A percentile compares a stretch with the other conserved stretches of the same genome.
These are phyloP conservation scores for Enteromius paludinosus DNA, from an alignment of 2,797 vertebrate genomes.

Conservation along the genomic window DNA sequence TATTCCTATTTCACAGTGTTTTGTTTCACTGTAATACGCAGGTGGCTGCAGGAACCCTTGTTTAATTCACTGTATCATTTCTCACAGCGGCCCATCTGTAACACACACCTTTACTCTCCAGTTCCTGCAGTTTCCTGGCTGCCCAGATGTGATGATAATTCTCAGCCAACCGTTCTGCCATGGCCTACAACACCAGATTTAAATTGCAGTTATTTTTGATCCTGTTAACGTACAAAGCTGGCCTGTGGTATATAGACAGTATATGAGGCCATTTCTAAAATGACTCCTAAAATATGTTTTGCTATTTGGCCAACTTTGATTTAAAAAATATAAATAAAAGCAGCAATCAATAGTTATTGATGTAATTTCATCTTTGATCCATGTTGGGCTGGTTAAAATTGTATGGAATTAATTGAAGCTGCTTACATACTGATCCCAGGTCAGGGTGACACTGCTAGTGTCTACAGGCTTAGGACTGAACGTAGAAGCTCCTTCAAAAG, in stretches of 20 bases:
- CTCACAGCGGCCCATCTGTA: background rate
- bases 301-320: background rate
- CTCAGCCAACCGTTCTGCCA: conserved; percentile 95
- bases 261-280: conserved; percentile 20
- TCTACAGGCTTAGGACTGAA: conserved; percentile 93
- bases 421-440: conserved; percentile 93
- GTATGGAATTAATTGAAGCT: background rate
- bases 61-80: conserved; percentile 20
- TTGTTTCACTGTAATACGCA: conserved; percentile 24
- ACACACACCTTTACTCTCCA: conserved; percentile 88
- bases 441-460: conserved; percentile 91
- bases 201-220: conserved; percentile 34
- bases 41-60: conserved; percentile 24
- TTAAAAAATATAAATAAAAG: background rate
- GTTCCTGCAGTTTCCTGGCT: conserved; percentile 89
- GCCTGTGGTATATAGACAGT: background rate
- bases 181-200: conserved; percentile 76
- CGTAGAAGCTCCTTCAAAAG: conserved; percentile 90
- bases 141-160: conserved; percentile 95
- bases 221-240: conserved; percentile 20
- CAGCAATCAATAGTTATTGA: background rate
- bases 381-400: background rate
- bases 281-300: background rate
- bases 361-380: background rate
- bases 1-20: conserved; percentile 19